A percentile compares a stretch with the other conserved stretches of the same genome.
Conservation (phyloP, 2,797 vertebrate genomes). For the Caiman crocodilus region DNA sequence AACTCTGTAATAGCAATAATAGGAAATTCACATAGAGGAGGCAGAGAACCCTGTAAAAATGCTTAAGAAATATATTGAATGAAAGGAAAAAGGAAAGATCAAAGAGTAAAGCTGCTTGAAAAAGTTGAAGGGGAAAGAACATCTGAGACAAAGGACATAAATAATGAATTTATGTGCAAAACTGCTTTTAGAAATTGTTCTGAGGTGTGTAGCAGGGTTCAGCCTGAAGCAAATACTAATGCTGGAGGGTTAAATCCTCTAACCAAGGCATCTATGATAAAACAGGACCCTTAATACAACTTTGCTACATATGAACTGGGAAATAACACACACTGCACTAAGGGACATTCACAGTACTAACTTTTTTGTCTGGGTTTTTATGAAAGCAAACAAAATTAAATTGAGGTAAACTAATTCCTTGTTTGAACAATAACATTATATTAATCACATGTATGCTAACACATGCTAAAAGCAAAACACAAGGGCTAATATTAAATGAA, state of each 20-base stretch:
- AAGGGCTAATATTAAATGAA: not conserved
- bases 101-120: not conserved
- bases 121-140: not conserved
- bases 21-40: not conserved
- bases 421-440: not conserved
- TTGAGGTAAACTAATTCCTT: not conserved
- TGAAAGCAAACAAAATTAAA: not conserved
- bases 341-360: not conserved
- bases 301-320: not conserved
- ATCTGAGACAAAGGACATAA: not conserved
- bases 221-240: not conserved
- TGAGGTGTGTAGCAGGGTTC: not conserved
- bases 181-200: not conserved
- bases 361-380: not conserved
- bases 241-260: not conserved
- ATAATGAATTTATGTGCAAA: not conserved
- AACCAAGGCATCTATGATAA: not conserved
- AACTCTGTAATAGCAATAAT: not conserved
- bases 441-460: not conserved
- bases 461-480: not conserved
- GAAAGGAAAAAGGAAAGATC: not conserved
- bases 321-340: not conserved
- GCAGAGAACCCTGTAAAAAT: not conserved
- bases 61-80: not conserved
- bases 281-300: not conserved